Percentiles rank a stretch among this genome's conserved stretches.
phyloP scores from a whole-genome alignment of 2,888 invertebrate species.

The Terebella lapidaria region DNA sequence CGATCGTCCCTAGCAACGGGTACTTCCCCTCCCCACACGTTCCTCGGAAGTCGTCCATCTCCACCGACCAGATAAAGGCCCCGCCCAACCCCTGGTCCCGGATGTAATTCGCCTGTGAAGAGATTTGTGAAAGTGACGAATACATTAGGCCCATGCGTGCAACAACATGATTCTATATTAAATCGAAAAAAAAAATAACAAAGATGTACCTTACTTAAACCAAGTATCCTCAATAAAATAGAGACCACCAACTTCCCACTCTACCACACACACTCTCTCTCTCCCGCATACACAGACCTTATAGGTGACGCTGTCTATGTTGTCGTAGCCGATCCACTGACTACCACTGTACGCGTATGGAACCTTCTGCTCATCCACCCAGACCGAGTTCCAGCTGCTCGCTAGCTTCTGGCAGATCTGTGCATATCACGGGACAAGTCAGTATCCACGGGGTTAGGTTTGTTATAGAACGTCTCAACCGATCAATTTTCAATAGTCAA shows the following conservation, averaged over 20 bases:
- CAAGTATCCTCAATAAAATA: too few species aligned
- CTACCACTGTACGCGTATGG: conserved; percentile 85
- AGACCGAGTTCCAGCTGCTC: conserved; percentile 62
- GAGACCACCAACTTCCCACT: too few species aligned
- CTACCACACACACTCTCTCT: too few species aligned
- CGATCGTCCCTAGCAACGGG: conserved; percentile 81
- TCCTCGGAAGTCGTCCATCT: conserved; percentile 85
- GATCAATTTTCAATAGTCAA: too few species aligned
- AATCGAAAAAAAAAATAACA: too few species aligned
- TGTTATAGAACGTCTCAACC: too few species aligned
- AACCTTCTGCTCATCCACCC: conserved; percentile 97
- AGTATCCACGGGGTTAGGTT: too few species aligned
- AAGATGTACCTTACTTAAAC: too few species aligned
- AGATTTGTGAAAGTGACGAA: not conserved
- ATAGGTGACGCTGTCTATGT: conserved; percentile 76
- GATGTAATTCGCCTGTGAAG: conserved; percentile 33
- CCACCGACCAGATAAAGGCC: conserved; percentile 94
- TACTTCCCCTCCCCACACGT: conserved; percentile 82
- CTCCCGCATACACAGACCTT: too few species aligned
- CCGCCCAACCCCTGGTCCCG: conserved; percentile 61
- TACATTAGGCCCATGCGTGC: too few species aligned
- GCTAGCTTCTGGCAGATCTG: conserved; percentile 83
- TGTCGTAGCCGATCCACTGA: conserved; percentile 87
- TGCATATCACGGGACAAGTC: too few species aligned
- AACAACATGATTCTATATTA: too few species aligned